Evolutionary conservation across 2,888 invertebrate genomes (phyloP).

Genomic region (Unio delphinus): DNA sequence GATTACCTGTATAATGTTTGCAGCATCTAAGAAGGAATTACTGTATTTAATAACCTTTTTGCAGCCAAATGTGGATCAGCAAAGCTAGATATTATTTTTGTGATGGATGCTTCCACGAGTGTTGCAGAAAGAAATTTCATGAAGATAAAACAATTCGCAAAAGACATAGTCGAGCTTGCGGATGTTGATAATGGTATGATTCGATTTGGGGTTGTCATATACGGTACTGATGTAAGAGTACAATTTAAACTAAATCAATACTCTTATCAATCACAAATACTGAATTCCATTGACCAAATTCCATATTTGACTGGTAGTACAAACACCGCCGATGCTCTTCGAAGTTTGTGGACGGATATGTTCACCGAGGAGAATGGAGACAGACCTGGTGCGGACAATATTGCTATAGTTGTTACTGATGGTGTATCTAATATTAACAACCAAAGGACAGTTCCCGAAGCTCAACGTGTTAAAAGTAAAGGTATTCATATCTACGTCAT

Average conservation of each 20-base stretch:
- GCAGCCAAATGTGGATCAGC: not conserved
- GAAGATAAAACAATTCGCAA: constrained; percentile 47
- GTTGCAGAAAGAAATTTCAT: constrained; percentile 53
- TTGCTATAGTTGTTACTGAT: constrained; percentile 50
- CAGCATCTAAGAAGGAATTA: too few relatives aligned
- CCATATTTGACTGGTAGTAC: constrained; percentile 46
- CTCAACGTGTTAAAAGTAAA: constrained; percentile 20
- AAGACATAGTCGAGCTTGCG: constrained; percentile 40
- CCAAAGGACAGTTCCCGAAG: constrained; percentile 25
- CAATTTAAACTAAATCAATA: constrained; percentile 52
- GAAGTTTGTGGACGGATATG: constrained; percentile 40
- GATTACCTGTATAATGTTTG: too few relatives aligned
- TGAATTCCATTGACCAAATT: constrained; percentile 42
- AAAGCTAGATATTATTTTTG: constrained; percentile 52
- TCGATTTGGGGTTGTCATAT: constrained; percentile 42
- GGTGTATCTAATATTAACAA: constrained; percentile 56
- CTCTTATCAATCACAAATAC: constrained; percentile 28
- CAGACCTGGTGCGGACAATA: constrained; percentile 41
- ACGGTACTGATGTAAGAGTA: constrained; percentile 39
- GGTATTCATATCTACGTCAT: constrained; percentile 54
- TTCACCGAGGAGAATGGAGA: constrained; percentile 44
- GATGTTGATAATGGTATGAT: constrained; percentile 36
- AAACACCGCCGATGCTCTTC: constrained; percentile 52
- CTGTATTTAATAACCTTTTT: too few relatives aligned
- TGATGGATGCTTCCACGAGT: constrained; percentile 57